phyloP scores from a whole-genome alignment of 1,140 invertebrate genomes.

The Bombus pyrosoma region DNA sequence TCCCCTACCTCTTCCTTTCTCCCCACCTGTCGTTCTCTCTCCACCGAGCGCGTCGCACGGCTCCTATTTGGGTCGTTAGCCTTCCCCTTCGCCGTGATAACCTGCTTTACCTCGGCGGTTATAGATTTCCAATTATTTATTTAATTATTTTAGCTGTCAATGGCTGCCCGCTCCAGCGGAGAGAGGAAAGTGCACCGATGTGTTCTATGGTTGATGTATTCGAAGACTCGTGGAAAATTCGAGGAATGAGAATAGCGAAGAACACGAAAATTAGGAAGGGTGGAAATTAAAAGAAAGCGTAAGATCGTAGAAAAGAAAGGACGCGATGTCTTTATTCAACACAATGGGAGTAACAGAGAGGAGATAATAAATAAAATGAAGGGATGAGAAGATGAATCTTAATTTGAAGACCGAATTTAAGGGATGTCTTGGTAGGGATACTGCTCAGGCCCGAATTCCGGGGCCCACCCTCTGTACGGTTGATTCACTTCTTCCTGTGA shows the following conservation, averaged over 20 bases:
- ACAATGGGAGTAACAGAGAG: background rate
- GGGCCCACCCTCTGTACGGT: conserved; percentile 77
- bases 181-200: background rate
- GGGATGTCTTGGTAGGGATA: conserved; percentile 77
- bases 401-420: conserved; percentile 14
- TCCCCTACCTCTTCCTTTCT: conserved; percentile 47
- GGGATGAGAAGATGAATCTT: conserved; percentile 33
- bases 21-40: conserved; percentile 28
- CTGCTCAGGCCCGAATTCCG: conserved; percentile 74
- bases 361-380: conserved; percentile 56
- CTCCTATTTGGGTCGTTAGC: conserved; percentile 65
- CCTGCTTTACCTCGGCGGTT: conserved; percentile 42
- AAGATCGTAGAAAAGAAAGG: conserved; percentile 1
- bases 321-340: conserved; percentile 29
- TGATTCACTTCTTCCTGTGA: conserved; percentile 78
- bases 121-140: conserved; percentile 44
- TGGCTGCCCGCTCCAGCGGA: background rate
- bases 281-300: background rate
- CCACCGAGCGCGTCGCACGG: background rate
- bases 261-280: background rate
- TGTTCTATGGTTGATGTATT: background rate
- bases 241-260: background rate
- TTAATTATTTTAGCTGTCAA: conserved; percentile 30
- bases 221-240: background rate
- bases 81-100: conserved; percentile 62